Percentiles rank a stretch among this genome's conserved stretches.
phyloP scores from a whole-genome alignment of 2,113 vertebrate species.

The Xiphorhynchus elegans region DNA sequence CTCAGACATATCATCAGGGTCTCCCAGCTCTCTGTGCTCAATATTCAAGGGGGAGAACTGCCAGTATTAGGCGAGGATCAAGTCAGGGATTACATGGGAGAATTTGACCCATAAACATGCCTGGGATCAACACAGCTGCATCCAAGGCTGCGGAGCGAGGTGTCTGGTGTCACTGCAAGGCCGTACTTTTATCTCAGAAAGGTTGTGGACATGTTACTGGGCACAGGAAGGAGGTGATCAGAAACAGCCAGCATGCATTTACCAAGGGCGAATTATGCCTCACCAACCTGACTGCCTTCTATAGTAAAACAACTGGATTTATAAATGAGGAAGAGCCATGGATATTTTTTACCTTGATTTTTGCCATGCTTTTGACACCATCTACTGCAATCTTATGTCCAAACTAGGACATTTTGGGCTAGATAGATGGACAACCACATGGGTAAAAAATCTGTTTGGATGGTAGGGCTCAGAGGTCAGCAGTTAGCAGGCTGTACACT shows the following conservation, averaged over 20 bases:
- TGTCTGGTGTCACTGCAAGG: background rate
- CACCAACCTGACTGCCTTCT: background rate
- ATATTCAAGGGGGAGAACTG: background rate
- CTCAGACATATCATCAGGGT: background rate
- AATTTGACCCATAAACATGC: background rate
- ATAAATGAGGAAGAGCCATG: background rate
- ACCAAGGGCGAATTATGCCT: background rate
- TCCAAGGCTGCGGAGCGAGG: background rate
- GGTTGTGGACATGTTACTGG: background rate
- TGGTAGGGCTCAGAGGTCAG: background rate
- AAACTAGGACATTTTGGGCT: background rate
- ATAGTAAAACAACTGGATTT: background rate
- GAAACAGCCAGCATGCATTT: background rate
- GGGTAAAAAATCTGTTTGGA: background rate
- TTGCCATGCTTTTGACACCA: background rate
- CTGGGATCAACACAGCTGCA: background rate
- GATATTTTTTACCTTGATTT: background rate
- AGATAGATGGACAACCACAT: background rate
- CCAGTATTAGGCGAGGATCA: background rate
- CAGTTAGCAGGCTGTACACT: background rate
- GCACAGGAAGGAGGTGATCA: accelerated
- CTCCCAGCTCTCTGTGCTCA: background rate
- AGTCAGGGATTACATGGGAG: background rate
- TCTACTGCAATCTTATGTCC: background rate
- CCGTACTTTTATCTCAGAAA: background rate